Percentiles rank a stretch among this genome's conserved stretches.
These are phyloP conservation scores for Dicerorhinus sumatrensis DNA, from an alignment of 2,113 vertebrate genomes.

Conservation along the genomic window DNA sequence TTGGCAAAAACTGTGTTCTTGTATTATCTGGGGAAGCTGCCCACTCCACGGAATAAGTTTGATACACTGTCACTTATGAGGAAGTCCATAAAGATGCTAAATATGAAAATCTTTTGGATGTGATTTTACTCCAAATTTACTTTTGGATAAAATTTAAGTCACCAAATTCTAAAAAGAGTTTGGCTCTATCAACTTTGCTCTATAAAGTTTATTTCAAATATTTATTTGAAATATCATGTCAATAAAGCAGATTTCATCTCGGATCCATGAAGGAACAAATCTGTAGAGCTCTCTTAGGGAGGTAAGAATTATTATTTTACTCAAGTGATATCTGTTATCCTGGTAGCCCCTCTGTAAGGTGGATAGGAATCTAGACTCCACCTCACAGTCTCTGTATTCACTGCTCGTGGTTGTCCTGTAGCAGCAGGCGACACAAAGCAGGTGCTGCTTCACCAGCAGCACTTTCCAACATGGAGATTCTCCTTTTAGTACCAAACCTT, in stretches of 20 bases:
- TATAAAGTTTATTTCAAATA: slow-evolving; percentile 32
- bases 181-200: background rate
- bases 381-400: background rate
- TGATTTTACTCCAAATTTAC: background rate
- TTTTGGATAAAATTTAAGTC: background rate
- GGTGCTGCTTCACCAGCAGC: background rate
- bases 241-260: background rate
- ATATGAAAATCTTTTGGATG: background rate
- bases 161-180: background rate
- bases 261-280: background rate
- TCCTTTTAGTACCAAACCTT: background rate
- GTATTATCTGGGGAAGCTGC: background rate
- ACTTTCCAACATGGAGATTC: background rate
- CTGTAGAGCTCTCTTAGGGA: background rate
- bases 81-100: background rate
- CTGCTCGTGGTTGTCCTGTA: background rate
- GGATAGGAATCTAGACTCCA: background rate
- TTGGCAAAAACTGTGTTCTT: background rate
- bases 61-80: background rate
- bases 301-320: background rate
- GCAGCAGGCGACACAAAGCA: background rate
- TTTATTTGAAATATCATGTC: background rate
- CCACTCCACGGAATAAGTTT: background rate
- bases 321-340: background rate
- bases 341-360: background rate